These are phyloP conservation scores for Bombylius major DNA, from an alignment of 2,888 invertebrate genomes.

Conservation along the genomic window DNA sequence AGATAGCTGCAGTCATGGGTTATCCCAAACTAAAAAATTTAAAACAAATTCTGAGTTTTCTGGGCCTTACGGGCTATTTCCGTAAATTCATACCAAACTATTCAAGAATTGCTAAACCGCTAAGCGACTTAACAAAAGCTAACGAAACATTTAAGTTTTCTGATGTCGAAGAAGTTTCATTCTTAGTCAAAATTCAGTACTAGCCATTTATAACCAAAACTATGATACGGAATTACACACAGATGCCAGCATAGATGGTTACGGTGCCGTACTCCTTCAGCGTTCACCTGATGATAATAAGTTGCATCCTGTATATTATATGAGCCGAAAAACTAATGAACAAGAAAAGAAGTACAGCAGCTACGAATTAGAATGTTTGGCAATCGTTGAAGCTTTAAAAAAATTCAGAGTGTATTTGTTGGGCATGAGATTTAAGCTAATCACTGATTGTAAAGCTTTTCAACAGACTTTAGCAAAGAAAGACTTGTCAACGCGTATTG, in stretches of 20 bases:
- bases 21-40: neutral
- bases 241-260: neutral
- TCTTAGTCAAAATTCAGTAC: no score
- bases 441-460: neutral
- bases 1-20: no score
- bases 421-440: neutral
- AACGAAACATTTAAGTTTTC: neutral
- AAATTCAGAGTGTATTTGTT: neutral
- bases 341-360: neutral
- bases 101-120: neutral
- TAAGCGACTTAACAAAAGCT: neutral
- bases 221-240: no score
- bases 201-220: no score
- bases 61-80: neutral
- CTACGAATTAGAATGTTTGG: neutral
- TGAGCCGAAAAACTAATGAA: neutral
- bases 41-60: neutral
- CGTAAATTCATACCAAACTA: neutral
- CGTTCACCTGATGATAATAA: neutral
- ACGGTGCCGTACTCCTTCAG: neutral
- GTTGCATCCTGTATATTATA: neutral
- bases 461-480: neutral
- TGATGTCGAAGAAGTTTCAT: no score
- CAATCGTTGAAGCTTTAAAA: neutral
- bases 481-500: neutral